Evolutionary conservation across 2,113 vertebrate genomes (phyloP).

Genomic region (Gobio gobio): DNA sequence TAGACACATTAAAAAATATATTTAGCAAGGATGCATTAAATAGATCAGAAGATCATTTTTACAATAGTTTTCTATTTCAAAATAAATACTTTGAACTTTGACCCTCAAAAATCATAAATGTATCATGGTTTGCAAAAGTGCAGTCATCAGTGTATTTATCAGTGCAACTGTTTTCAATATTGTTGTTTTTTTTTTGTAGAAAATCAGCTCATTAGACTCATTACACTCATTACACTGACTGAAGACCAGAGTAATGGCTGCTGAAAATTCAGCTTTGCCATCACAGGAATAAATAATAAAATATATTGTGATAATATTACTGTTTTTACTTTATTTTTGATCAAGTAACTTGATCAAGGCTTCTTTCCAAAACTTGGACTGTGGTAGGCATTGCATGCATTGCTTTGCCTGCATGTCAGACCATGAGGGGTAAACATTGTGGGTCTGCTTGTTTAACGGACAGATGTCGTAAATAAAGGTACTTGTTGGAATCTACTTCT

Average conservation of each 20-base stretch:
- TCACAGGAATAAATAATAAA: too few species aligned
- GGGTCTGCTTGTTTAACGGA: not conserved
- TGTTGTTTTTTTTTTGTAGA: too few species aligned
- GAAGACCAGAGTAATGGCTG: too few species aligned
- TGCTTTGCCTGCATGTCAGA: conserved; percentile 34
- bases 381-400: conserved; percentile 16
- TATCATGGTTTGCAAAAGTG: not conserved
- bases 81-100: not conserved
- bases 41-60: not conserved
- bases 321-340: too few species aligned
- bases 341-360: not conserved
- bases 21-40: not conserved
- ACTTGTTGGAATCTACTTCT: not conserved
- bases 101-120: not conserved
- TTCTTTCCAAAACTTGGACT: not conserved
- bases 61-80: not conserved
- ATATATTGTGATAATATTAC: too few species aligned
- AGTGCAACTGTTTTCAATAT: too few species aligned
- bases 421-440: conserved; percentile 38
- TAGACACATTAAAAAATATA: not conserved
- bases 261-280: too few species aligned
- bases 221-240: too few species aligned
- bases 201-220: too few species aligned
- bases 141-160: too few species aligned
- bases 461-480: conserved; percentile 34